Conservation (phyloP, 2,113 vertebrate genomes). For the Himantopus leucocephalus region DNA sequence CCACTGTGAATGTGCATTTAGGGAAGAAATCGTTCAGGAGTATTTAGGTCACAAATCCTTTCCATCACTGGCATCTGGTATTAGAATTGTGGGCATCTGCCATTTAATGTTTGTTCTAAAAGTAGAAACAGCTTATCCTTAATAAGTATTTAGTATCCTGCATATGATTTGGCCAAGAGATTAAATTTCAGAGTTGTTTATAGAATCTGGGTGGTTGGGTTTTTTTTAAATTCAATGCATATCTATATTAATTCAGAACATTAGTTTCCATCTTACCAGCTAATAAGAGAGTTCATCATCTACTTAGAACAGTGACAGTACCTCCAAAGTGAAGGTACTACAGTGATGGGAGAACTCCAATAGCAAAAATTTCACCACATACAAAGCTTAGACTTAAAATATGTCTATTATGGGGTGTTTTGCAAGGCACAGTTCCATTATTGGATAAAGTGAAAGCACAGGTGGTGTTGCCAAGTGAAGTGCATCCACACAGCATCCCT, state of each 20-base stretch:
- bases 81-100: conserved; percentile 58
- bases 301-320: not conserved
- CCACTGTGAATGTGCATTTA: not conserved
- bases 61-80: conserved; percentile 47
- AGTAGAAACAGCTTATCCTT: conserved; percentile 42
- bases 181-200: conserved; percentile 38
- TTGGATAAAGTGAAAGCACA: not conserved
- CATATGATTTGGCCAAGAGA: conserved; percentile 22
- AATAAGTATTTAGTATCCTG: conserved; percentile 55
- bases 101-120: conserved; percentile 47
- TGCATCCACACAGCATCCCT: not conserved
- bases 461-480: not conserved
- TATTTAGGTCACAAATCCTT: conserved; percentile 71
- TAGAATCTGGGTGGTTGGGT: not conserved
- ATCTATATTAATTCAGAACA: not conserved
- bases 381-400: not conserved
- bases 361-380: not conserved
- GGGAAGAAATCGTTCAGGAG: conserved; percentile 18
- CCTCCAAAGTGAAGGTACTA: not conserved
- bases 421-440: not conserved
- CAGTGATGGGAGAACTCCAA: not conserved
- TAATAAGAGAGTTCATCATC: not conserved
- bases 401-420: not conserved
- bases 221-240: not conserved
- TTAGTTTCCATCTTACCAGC: not conserved